Percentiles rank a stretch among this genome's conserved stretches.
Conservation (phyloP, 2,113 vertebrate species). For the Gavia stellata region DNA sequence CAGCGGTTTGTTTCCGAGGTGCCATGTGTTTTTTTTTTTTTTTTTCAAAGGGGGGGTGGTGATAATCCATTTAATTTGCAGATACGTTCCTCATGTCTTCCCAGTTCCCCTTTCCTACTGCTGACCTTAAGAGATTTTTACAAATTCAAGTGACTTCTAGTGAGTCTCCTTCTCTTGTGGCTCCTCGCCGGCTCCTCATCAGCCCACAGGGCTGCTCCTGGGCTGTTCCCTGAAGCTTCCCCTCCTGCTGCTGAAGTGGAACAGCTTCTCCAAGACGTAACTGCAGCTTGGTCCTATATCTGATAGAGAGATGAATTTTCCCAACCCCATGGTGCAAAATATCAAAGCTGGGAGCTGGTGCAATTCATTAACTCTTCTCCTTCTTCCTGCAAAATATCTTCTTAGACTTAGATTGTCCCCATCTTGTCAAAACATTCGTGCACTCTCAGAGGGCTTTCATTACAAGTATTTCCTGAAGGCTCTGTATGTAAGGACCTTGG, state of each 20-base stretch:
- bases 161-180: background rate
- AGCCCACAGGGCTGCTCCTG: background rate
- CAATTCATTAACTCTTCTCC: background rate
- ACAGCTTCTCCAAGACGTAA: background rate
- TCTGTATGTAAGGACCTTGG: background rate
- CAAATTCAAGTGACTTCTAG: background rate
- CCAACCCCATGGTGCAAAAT: background rate
- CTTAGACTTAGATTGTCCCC: background rate
- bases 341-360: background rate
- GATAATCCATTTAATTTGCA: background rate
- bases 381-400: background rate
- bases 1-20: background rate
- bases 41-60: background rate
- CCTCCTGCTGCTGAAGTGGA: background rate
- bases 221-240: background rate
- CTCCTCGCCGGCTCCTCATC: background rate
- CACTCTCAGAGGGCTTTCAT: background rate
- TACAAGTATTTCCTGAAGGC: background rate
- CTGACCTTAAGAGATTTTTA: background rate
- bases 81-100: background rate
- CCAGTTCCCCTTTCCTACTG: background rate
- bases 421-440: background rate
- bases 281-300: background rate
- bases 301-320: background rate
- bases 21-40: background rate